phyloP scores from a whole-genome alignment of 2,888 invertebrate genomes.

The Junonia oenone region DNA sequence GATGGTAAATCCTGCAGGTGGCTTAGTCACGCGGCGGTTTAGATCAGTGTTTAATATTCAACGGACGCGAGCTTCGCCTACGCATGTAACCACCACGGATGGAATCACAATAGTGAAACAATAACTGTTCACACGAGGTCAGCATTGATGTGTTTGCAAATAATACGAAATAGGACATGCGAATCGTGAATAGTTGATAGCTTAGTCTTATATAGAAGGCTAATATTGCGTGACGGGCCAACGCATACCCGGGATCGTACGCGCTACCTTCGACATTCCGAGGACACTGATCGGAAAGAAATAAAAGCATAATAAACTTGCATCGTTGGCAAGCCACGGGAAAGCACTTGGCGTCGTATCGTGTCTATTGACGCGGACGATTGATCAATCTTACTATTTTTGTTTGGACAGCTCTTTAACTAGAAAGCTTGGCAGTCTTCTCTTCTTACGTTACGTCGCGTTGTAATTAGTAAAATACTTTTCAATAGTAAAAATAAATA shows the following conservation, averaged over 20 bases:
- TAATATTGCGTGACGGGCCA: slow-evolving; percentile 8
- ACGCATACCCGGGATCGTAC: neutral
- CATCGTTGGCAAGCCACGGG: slow-evolving; percentile 42
- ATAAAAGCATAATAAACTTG: slow-evolving; percentile 33
- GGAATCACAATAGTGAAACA: slow-evolving; percentile 60
- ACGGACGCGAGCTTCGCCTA: slow-evolving; percentile 49
- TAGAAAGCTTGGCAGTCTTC: slow-evolving; percentile 12
- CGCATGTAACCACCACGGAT: slow-evolving; percentile 56
- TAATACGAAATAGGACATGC: slow-evolving; percentile 51
- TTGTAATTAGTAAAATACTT: neutral
- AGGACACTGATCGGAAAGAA: neutral
- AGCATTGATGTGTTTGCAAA: slow-evolving; percentile 59
- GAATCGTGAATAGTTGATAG: slow-evolving; percentile 9
- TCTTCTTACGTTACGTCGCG: slow-evolving; percentile 1
- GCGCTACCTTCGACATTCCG: slow-evolving; percentile 7
- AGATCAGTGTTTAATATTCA: slow-evolving; percentile 64
- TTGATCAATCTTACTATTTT: slow-evolving; percentile 55
- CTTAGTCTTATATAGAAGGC: neutral
- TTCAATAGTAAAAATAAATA: neutral
- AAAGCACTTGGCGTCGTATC: slow-evolving; percentile 51
- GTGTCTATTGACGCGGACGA: slow-evolving; percentile 45
- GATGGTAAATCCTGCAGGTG: slow-evolving; percentile 62
- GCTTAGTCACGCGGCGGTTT: slow-evolving; percentile 68
- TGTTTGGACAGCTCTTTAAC: slow-evolving; percentile 15
- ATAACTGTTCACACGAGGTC: slow-evolving; percentile 72